Base-by-base conservation (phyloP, 2,113 vertebrate species). In the Plecotus auritus region DNA sequence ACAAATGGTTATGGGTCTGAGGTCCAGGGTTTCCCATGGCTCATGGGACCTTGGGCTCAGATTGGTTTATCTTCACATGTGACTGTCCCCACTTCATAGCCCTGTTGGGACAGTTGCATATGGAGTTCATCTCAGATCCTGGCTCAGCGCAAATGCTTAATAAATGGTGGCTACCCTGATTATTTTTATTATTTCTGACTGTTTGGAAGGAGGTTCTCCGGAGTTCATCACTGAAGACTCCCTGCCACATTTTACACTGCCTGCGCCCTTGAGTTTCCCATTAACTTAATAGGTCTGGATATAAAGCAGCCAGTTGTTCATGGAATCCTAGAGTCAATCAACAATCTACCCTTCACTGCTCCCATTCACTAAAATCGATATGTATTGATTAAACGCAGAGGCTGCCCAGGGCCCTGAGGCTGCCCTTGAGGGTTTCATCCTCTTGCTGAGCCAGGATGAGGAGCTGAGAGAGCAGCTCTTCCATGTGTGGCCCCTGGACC, bases 321-420 rank as follows among this genome's bases (percentile, higher is more conserved):
- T 80, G 93, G 81, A 82, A 88, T 97, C 88, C 69, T 80, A 93
- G 95, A 91, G 93, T 96, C 82, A 85, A 88, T 94, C 95, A 93
- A 96, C 92, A 88, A 92, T 88, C 92, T 85, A 82, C 73, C 82
- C 85, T 95, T 95, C 94, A 85, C 85, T 92, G 92, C 85, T 93
- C 83, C 81, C 64, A 40, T 92, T 90, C 72, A 47, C 61, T 82
- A 12, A 90, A 93, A 97, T 94, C 59, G 0, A 94, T 90, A 61
- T 10, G 47, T 54, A 54, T 96, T 94, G 81, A 94, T 59, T 85
- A 85, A 90, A 82, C n/a, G 28, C 45, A 2, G 26, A 69, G 72
- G 70, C 67, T 28, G 37, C 0, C 0, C 35, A 23, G 73, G 74
- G n/a, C 88, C 59, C 72, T 0, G 66, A 67, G 81, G 66, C 64